These are phyloP conservation scores for Unio pictorum DNA, from an alignment of 2,888 invertebrate species.

Conservation along the genomic window DNA sequence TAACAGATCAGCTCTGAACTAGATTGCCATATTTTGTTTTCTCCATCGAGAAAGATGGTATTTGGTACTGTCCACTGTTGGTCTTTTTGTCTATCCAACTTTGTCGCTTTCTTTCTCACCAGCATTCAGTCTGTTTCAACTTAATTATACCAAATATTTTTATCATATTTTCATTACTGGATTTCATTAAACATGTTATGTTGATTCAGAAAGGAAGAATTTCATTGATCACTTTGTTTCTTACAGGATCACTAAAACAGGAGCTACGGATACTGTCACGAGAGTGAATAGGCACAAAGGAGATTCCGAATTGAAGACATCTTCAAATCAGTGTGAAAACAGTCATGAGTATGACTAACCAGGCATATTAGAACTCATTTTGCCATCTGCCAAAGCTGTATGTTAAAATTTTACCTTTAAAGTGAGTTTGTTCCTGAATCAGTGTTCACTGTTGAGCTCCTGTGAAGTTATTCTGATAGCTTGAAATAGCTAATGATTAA, in stretches of 20 bases:
- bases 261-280: slow-evolving; percentile 43
- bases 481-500: no score
- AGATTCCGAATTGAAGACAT: slow-evolving; percentile 22
- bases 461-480: no score
- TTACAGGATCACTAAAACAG: slow-evolving; percentile 54
- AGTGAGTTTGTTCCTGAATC: no score
- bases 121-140: not conserved
- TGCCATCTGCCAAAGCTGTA: no score
- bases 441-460: no score
- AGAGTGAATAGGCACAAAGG: slow-evolving; percentile 49
- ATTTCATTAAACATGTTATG: not conserved
- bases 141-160: not conserved
- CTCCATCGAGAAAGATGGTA: no score
- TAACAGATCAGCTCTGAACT: no score
- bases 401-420: no score
- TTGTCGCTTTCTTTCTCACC: not conserved
- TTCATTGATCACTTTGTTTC: not conserved
- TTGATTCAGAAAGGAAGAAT: not conserved
- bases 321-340: slow-evolving; percentile 55
- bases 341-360: slow-evolving; percentile 62
- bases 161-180: not conserved
- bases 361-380: no score
- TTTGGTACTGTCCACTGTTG: no score
- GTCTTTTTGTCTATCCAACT: not conserved
- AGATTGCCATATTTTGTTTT: no score